Percentiles rank a stretch among this genome's conserved stretches.
phyloP scores from a whole-genome alignment of 2,113 vertebrate genomes.

The Kobus ellipsiprymnus region DNA sequence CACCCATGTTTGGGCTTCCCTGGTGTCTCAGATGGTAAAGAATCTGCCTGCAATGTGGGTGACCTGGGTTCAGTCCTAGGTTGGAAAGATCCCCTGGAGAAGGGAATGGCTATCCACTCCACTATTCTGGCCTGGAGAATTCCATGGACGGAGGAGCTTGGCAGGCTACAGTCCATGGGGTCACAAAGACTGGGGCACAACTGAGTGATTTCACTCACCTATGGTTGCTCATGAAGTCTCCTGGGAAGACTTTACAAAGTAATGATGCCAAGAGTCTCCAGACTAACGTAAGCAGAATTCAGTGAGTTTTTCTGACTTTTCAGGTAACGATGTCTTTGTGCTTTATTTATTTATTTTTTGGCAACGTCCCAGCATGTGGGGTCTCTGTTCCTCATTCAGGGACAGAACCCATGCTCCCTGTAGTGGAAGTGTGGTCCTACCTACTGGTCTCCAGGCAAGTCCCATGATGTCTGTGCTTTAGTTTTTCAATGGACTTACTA shows the following conservation, averaged over 20 bases:
- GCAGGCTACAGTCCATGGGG: background rate
- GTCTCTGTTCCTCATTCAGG: background rate
- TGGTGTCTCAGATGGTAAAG: background rate
- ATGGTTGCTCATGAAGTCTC: background rate
- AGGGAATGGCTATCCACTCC: background rate
- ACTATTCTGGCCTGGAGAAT: background rate
- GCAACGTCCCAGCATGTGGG: background rate
- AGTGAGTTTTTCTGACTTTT: background rate
- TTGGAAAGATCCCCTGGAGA: background rate
- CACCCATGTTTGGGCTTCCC: background rate
- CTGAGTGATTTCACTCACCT: background rate
- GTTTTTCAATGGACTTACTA: background rate
- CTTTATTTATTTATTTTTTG: background rate
- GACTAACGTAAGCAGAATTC: accelerated
- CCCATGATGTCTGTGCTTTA: background rate
- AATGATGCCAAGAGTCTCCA: too few relatives aligned
- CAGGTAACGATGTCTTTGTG: background rate
- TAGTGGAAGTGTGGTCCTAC: background rate
- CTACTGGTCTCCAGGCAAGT: background rate
- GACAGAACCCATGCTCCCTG: background rate
- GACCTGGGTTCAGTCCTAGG: background rate
- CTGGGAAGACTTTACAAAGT: background rate
- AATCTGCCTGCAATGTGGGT: background rate
- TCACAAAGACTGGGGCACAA: background rate
- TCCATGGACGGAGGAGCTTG: background rate